Base-by-base conservation (phyloP, 2,113 vertebrate genomes). In the Calyptomena viridis region DNA sequence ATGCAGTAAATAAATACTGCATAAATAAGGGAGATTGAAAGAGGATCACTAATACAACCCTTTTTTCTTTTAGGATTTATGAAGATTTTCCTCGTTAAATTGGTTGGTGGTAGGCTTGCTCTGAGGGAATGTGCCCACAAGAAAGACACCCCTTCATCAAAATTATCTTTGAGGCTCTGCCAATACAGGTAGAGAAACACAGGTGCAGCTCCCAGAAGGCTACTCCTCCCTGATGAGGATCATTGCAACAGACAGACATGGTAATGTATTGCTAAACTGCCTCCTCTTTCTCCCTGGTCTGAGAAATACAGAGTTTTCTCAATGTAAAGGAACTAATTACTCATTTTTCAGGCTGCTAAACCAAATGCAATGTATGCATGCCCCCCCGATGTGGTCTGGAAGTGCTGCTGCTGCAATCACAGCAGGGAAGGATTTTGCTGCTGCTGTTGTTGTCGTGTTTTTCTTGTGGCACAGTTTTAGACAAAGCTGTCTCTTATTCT, bases 281-380 rank as follows among this genome's bases (percentile, higher is more conserved):
- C 44, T 83, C 72, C 12, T 77, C 55, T 69, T 76, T 53, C 18
- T 15, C 25, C 17, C 23, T 0, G 0, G 18, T 53, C 17, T 37
- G 58, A 69, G 50, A 85, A 93, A 88, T 77, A 21, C 12, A 39
- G 44, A 0, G 0, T 69, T 72, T 94, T 67, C 71, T 66, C 82
- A 47, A 31, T 47, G 39, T 63, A 90, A 84, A 91, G 25, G 50
- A 87, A 62, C 16, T 62, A 69, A 76, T 59, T 62, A 46, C 47
- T 81, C 81, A 19, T 83, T 91, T 96, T 96, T 76, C 84, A 83
- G 78, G 14, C 67, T 74, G 13, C 73, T 80, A 77, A 88, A 46
- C 39, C 33, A 53, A 87, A 53, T 67, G 50, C 46, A 85, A 59
- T 52, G 17, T 85, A 69, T 80, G 59, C 14, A 46, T 63, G 55